These are phyloP conservation scores for Torymus aiolomorphi DNA, from an alignment of 2,888 invertebrate species.

Conservation along the genomic window DNA sequence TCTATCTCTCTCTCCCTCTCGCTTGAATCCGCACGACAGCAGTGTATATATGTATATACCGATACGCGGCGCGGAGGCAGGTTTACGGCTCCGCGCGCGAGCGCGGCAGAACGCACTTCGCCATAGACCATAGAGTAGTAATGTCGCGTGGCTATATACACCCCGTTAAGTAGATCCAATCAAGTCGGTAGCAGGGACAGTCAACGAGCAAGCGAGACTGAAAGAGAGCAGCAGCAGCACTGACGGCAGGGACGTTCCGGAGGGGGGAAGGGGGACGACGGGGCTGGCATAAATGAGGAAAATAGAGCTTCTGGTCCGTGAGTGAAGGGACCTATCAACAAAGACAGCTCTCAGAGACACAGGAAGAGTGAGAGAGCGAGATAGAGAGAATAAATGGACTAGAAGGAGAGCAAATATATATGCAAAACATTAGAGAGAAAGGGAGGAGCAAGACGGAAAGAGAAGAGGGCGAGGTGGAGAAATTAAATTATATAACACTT, in stretches of 20 bases:
- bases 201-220: conserved; percentile 4
- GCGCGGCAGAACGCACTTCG: conserved; percentile 62
- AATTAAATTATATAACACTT: conserved; percentile 50
- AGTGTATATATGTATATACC: too few relatives aligned
- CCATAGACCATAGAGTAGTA: conserved; percentile 74
- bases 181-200: conserved; percentile 68
- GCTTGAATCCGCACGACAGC: too few relatives aligned
- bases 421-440: conserved; percentile 2
- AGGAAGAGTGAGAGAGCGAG: neutral
- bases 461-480: conserved; percentile 38
- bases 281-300: conserved; percentile 45
- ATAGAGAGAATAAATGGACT: conserved; percentile 32
- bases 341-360: conserved; percentile 32
- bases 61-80: too few relatives aligned
- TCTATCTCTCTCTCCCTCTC: too few relatives aligned
- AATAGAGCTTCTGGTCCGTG: conserved; percentile 31
- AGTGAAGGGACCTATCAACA: conserved; percentile 42
- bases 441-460: neutral
- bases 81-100: conserved; percentile 59
- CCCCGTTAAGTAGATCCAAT: conserved; percentile 75
- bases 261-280: neutral
- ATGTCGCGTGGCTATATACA: conserved; percentile 69
- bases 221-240: neutral
- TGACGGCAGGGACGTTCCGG: conserved; percentile 38
- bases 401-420: conserved; percentile 39